phyloP scores from a whole-genome alignment of 2,797 vertebrate genomes.

The Poliocrania exsul region DNA sequence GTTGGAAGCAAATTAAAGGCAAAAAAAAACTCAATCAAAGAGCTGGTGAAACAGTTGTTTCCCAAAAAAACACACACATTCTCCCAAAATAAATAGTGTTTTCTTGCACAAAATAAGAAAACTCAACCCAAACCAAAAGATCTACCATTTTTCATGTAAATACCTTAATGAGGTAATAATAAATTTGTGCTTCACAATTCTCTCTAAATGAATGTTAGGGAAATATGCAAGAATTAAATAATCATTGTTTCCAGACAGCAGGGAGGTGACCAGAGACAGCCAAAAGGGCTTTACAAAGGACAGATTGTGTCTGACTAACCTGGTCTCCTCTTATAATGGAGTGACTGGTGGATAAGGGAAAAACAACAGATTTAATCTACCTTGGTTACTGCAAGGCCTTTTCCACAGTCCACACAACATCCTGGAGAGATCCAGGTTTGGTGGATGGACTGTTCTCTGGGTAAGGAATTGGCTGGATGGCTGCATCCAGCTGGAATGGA shows the following conservation, averaged over 20 bases:
- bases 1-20: conserved; percentile 20
- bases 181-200: background rate
- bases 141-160: background rate
- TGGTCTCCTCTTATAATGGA: background rate
- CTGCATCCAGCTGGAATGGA: background rate
- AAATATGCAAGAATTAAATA: background rate
- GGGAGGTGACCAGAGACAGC: background rate
- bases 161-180: background rate
- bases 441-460: rapidly evolving
- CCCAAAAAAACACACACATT: background rate
- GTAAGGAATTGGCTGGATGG: background rate
- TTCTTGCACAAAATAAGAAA: background rate
- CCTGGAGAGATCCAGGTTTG: background rate
- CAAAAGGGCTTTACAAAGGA: background rate
- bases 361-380: rapidly evolving
- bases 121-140: background rate
- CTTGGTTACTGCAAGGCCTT: background rate
- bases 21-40: background rate
- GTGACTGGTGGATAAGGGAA: background rate
- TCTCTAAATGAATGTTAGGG: background rate
- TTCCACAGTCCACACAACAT: background rate
- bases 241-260: background rate
- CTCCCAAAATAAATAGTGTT: background rate
- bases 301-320: background rate
- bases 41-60: background rate